Base-by-base conservation (phyloP, 2,797 vertebrate species). In the Sarcophilus harrisii region DNA sequence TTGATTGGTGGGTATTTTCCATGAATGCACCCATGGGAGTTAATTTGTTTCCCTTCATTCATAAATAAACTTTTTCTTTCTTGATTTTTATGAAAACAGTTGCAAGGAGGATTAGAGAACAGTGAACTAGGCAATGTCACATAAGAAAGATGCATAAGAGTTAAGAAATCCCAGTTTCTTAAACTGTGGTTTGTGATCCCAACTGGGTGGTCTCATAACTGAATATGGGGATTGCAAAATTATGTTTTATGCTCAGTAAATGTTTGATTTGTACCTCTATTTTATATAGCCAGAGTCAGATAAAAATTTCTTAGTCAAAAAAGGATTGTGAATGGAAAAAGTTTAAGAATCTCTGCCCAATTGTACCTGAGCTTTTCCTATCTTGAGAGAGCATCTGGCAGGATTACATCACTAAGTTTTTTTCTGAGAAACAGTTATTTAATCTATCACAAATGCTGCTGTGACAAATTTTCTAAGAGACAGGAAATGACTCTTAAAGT, bases 361-460 rank as follows among this genome's bases (percentile, higher is more conserved):
- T 45, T 87, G 38, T 87, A 87, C 73, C 73, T 87, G 73, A 18
- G 38, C 21, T 87, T 21, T 27, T 81, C 38, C 18, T 81, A 81
- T 90, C 28, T 59, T 87, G 81, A 59, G 94, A 96, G 30, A 95
- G 66, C 49, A 62, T 96, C 81, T 81, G 92, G 81, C 59, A 24
- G 18, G 49, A 73, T 18, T 18, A 9, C 28, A 90, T 87, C 89
- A 57, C 92, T 90, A 95, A 60, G 66, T 55, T 52, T 52, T 95
- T 95, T 91, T 96, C 90, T 95, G 59, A 93, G 90, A 91, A 92
- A 94, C 58, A 95, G 90, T 93, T 94, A 96, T 92, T 93, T 96
- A 90, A 89, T 60, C 49, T 58, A 57, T 94, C 94, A 81, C 60
- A 94, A 91, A 91, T 28, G 27, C 57, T 91, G 55, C 59, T 96